A percentile compares a stretch with the other conserved stretches of the same genome.
phyloP scores from a whole-genome alignment of 1,140 invertebrate genomes.

The Drosophila sp. region DNA sequence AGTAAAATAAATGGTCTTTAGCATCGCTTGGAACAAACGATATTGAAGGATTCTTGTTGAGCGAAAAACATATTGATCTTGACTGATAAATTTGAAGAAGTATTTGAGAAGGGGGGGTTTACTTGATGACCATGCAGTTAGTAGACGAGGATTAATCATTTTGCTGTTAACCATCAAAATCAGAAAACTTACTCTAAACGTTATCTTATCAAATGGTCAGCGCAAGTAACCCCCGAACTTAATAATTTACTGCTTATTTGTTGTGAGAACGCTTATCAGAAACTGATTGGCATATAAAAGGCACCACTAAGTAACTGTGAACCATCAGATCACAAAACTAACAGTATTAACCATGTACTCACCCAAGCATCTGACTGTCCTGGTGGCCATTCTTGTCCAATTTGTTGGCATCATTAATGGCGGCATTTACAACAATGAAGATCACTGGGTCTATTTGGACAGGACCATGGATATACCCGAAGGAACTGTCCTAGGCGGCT shows the following conservation, averaged over 20 bases:
- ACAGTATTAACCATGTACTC: constrained; percentile 35
- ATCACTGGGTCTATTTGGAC: constrained; percentile 43
- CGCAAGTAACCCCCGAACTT: background rate
- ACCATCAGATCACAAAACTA: constrained; percentile 11
- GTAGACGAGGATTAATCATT: background rate
- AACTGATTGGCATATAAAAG: constrained; percentile 24
- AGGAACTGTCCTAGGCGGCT: constrained; percentile 38
- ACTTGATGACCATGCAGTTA: background rate
- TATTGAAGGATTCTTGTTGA: too few species aligned
- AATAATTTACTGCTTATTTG: background rate
- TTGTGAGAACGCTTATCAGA: background rate
- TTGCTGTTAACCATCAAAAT: constrained; percentile 2
- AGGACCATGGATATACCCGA: constrained; percentile 40
- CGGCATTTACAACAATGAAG: constrained; percentile 37
- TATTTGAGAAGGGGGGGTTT: background rate
- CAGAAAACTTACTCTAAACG: background rate
- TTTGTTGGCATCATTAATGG: constrained; percentile 38
- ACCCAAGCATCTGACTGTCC: constrained; percentile 4
- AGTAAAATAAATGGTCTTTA: too few species aligned
- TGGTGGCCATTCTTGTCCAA: constrained; percentile 39
- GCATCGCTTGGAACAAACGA: too few species aligned
- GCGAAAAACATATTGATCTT: too few species aligned
- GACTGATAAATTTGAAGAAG: too few species aligned
- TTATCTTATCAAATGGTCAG: constrained; percentile 26
- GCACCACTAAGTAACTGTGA: background rate